Conservation (phyloP, 2,888 invertebrate genomes). For the Dynastes maya region DNA sequence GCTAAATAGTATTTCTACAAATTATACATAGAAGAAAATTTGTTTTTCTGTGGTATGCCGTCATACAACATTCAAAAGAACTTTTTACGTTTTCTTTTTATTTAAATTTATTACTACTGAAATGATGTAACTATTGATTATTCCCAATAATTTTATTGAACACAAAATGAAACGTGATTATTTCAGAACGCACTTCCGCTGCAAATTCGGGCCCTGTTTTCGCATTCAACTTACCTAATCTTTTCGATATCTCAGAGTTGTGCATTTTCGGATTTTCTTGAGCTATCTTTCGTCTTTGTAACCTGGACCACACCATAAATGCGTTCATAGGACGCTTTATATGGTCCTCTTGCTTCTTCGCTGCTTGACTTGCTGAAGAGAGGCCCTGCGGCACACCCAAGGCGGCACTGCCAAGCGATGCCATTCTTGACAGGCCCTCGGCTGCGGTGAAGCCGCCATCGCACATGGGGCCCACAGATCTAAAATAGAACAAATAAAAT, state of each 20-base stretch:
- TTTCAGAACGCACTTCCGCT: too few relatives aligned
- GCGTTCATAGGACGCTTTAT: slow-evolving; percentile 99
- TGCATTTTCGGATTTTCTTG: slow-evolving; percentile 99
- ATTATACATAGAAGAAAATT: too few relatives aligned
- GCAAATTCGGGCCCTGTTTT: background rate
- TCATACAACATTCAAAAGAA: too few relatives aligned
- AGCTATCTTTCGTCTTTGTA: slow-evolving; percentile 94
- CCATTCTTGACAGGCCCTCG: slow-evolving; percentile 76
- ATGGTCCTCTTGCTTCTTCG: slow-evolving; percentile 85
- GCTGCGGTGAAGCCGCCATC: slow-evolving; percentile 78
- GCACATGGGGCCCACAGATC: slow-evolving; percentile 84
- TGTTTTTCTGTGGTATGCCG: too few relatives aligned
- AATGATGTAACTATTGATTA: too few relatives aligned
- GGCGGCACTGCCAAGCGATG: slow-evolving; percentile 72
- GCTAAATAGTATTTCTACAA: too few relatives aligned
- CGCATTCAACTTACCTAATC: slow-evolving; percentile 81
- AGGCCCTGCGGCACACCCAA: slow-evolving; percentile 75
- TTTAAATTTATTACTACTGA: too few relatives aligned
- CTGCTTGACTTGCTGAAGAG: slow-evolving; percentile 69
- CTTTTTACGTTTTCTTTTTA: too few relatives aligned
- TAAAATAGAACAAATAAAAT: slow-evolving; percentile 65
- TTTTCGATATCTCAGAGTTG: slow-evolving; percentile 96
- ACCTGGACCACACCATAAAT: slow-evolving; percentile 97
- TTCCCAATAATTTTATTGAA: too few relatives aligned
- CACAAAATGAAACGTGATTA: too few relatives aligned